Percentiles rank a stretch among this genome's conserved stretches.
Evolutionary conservation across 2,113 vertebrate species (phyloP).

Genomic region (Pandion haliaetus): DNA sequence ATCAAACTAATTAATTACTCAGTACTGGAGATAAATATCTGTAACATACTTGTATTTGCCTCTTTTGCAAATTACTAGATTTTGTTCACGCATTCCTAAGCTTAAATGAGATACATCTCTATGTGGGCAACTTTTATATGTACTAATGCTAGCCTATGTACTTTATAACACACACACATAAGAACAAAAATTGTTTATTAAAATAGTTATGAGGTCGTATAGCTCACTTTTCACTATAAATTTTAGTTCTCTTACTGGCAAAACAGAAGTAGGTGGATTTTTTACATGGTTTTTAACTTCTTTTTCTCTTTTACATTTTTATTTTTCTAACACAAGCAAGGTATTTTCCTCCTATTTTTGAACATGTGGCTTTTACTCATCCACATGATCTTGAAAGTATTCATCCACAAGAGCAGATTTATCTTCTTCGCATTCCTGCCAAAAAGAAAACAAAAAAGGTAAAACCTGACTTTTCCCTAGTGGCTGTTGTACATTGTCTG

Average conservation of each 20-base stretch:
- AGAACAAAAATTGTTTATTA: constrained; percentile 14
- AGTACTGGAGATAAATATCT: not conserved
- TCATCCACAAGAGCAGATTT: constrained; percentile 83
- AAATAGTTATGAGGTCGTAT: not conserved
- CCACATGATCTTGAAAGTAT: constrained; percentile 75
- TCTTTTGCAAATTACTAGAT: not conserved
- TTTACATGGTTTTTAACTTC: not conserved
- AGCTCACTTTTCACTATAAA: not conserved
- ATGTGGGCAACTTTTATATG: not conserved
- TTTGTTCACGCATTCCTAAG: not conserved
- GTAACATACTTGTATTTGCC: not conserved
- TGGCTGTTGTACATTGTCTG: not conserved
- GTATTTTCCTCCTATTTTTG: not conserved
- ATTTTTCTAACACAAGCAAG: not conserved
- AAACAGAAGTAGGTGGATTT: not conserved
- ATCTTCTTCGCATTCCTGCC: constrained; percentile 85
- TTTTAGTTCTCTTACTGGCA: constrained; percentile 12
- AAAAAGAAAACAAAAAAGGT: not conserved
- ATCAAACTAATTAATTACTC: not conserved
- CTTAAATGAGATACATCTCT: not conserved
- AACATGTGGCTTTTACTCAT: constrained; percentile 45
- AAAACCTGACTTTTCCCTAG: constrained; percentile 73
- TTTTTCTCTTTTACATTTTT: not conserved
- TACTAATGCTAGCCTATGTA: not conserved
- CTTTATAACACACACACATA: not conserved